Conservation (phyloP, 2,888 invertebrate species). For the Eumacrocentrus americanus region DNA sequence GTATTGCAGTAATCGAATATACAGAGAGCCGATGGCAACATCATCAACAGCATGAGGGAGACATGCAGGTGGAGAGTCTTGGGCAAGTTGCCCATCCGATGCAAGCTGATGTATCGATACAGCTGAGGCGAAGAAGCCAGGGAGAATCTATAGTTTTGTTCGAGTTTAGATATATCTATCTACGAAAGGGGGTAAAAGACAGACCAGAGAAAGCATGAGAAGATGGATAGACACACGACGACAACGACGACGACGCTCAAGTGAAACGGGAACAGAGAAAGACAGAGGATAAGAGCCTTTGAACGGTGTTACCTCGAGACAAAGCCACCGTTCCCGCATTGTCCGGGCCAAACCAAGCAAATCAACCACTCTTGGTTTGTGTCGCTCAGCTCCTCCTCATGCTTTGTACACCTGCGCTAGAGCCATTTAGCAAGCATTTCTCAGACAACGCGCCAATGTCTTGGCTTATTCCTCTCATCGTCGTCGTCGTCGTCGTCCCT, state of each 20-base stretch:
- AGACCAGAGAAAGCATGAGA: not conserved
- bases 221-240: slow-evolving; percentile 14
- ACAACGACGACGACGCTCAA: not conserved
- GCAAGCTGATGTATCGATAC: too few species aligned
- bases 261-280: slow-evolving; percentile 7
- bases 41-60: too few species aligned
- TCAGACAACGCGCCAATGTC: not conserved
- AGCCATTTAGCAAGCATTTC: slow-evolving; percentile 21
- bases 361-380: slow-evolving; percentile 46
- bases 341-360: slow-evolving; percentile 55
- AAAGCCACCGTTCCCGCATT: slow-evolving; percentile 56
- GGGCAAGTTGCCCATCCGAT: too few species aligned
- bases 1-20: too few species aligned
- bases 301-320: slow-evolving; percentile 54
- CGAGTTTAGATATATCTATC: not conserved
- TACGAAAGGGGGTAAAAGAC: not conserved
- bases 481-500: too few species aligned
- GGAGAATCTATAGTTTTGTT: slow-evolving; percentile 1
- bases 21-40: too few species aligned
- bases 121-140: slow-evolving; percentile 9
- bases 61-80: too few species aligned
- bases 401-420: slow-evolving; percentile 14
- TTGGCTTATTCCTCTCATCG: not conserved
- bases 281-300: slow-evolving; percentile 40
- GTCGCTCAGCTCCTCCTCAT: not conserved